These are phyloP conservation scores for Cosmorhoe ocellata DNA, from an alignment of 2,888 invertebrate genomes.

Conservation along the genomic window DNA sequence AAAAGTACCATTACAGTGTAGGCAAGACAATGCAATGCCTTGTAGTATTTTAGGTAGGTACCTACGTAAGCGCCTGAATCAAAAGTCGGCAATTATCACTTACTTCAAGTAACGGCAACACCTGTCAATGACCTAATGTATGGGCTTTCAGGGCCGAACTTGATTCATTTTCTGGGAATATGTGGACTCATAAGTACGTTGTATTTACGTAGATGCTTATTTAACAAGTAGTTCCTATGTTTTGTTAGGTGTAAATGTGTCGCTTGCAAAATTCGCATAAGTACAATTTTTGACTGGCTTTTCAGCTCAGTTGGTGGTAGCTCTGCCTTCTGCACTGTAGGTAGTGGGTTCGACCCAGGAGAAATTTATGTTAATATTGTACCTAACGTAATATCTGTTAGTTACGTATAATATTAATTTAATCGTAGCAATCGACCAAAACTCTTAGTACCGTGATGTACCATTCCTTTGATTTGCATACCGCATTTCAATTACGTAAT, in stretches of 20 bases:
- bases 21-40: constrained; percentile 40
- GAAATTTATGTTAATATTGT: too few relatives aligned
- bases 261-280: too few relatives aligned
- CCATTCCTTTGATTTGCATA: constrained; percentile 36
- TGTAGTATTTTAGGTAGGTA: constrained; percentile 43
- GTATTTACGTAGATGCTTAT: too few relatives aligned
- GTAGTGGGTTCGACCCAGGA: too few relatives aligned
- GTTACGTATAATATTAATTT: constrained; percentile 16
- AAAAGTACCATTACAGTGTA: too few relatives aligned
- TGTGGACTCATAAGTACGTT: constrained; percentile 2
- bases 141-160: constrained; percentile 28
- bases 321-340: too few relatives aligned
- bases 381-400: constrained; percentile 7
- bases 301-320: too few relatives aligned
- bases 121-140: constrained; percentile 31
- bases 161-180: constrained; percentile 26
- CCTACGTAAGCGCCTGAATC: constrained; percentile 54
- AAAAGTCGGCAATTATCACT: constrained; percentile 31
- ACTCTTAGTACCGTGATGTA: constrained; percentile 28
- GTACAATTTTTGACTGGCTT: too few relatives aligned
- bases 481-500: constrained; percentile 31
- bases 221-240: too few relatives aligned
- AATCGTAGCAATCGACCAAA: constrained; percentile 29
- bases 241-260: too few relatives aligned
- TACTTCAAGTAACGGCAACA: constrained; percentile 23